Conservation (phyloP, 2,888 invertebrate species). For the Tetropium fuscum region DNA sequence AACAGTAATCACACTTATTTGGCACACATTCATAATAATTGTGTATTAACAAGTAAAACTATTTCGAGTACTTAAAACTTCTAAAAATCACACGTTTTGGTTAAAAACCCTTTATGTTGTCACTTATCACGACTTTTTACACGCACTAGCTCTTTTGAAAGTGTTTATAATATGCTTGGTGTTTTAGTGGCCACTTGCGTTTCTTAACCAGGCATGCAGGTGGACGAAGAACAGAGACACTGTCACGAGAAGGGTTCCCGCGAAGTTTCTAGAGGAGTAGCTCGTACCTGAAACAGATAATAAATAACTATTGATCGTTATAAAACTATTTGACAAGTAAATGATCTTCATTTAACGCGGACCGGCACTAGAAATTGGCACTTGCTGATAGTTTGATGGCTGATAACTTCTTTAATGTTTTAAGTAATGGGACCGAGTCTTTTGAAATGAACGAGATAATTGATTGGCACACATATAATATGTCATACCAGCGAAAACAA, state of each 20-base stretch:
- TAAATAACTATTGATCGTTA: background rate
- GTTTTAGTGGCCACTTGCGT: conserved; percentile 25
- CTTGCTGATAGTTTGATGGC: no score
- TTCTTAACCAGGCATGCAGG: conserved; percentile 44
- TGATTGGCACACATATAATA: no score
- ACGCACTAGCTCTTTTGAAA: conserved; percentile 44
- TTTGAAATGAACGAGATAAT: no score
- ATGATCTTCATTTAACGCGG: no score
- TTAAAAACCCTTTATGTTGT: conserved; percentile 25
- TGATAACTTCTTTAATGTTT: no score
- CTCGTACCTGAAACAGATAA: conserved; percentile 35
- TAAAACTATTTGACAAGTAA: no score
- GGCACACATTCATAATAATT: conserved; percentile 29
- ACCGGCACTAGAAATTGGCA: no score
- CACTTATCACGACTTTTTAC: conserved; percentile 46
- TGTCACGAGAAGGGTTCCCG: conserved; percentile 27
- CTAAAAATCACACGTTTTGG: conserved; percentile 35
- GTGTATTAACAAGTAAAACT: conserved; percentile 17
- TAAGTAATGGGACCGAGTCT: no score
- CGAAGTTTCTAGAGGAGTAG: conserved; percentile 23
- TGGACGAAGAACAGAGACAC: conserved; percentile 39
- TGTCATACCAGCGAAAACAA: no score
- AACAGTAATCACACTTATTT: conserved; percentile 44
- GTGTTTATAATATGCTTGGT: conserved; percentile 21
- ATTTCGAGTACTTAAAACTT: conserved; percentile 3